phyloP scores from a whole-genome alignment of 2,797 vertebrate genomes.

The Salarias fasciatus region DNA sequence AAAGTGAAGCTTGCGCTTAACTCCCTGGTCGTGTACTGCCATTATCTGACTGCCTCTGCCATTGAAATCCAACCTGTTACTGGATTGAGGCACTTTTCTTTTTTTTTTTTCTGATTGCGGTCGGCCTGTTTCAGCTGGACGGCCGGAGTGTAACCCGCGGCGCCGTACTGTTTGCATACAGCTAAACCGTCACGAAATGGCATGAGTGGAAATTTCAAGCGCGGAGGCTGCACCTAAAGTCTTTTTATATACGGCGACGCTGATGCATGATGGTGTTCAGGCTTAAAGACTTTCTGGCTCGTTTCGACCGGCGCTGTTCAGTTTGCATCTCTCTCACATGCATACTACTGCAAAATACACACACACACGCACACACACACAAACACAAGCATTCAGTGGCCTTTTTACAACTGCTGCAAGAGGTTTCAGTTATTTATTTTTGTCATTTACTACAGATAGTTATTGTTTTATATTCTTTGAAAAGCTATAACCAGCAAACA shows the following conservation, averaged over 20 bases:
- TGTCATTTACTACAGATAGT: constrained; percentile 61
- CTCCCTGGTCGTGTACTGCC: constrained; percentile 53
- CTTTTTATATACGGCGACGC: constrained; percentile 55
- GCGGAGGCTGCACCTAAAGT: constrained; percentile 48
- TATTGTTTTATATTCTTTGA: constrained; percentile 73
- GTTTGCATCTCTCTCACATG: constrained; percentile 59
- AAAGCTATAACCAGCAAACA: constrained; percentile 74
- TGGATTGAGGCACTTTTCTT: constrained; percentile 68
- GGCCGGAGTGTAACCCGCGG: constrained; percentile 53
- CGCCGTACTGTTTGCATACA: constrained; percentile 56
- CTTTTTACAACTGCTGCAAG: constrained; percentile 80
- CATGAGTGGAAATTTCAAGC: constrained; percentile 55
- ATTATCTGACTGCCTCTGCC: constrained; percentile 54
- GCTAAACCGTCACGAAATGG: constrained; percentile 50
- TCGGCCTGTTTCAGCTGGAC: constrained; percentile 14
- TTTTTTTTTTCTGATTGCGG: constrained; percentile 34
- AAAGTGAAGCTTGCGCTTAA: constrained; percentile 37
- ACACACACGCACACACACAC: constrained; percentile 19
- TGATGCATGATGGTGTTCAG: constrained; percentile 65
- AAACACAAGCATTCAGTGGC: constrained; percentile 75
- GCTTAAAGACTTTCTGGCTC: constrained; percentile 47
- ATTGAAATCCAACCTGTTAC: constrained; percentile 64
- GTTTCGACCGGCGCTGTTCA: constrained; percentile 61
- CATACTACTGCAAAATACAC: constrained; percentile 15
- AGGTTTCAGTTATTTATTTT: constrained; percentile 76